Base-by-base conservation (phyloP, 2,888 invertebrate genomes). In the Pseudococcus viburni region DNA sequence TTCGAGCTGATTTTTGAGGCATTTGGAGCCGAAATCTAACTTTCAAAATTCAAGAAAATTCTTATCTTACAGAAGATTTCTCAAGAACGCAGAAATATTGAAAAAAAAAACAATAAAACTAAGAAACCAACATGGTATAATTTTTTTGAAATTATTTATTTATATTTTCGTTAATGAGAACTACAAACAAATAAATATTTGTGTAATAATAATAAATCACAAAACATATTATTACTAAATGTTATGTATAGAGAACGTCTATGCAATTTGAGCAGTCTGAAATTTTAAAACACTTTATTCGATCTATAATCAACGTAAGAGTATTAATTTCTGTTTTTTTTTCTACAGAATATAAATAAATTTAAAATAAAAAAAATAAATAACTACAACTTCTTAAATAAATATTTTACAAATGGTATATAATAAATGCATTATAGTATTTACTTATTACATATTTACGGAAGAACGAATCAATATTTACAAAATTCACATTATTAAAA, bases 121-220 rank as follows among this genome's bases (percentile, higher is more conserved):
- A 33, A 33, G 26, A 33, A 33, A 33, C 26, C 26, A 33, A 33
- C 26, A 33, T 33, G 3, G 26, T 33, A 33, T 33, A 51, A 51
- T 15, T 51, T 51, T 51, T 51, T 51, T 51, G 51, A 51, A 51
- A 51, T 26, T 73, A 73, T 26, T 86, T 68, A 86, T 86, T 86
- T 46, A 86, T 86, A 86, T 86, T 86, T 86, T 39, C 68, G 46
- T 86, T 86, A 86, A 86, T 86, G 26, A 86, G 59, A 64, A 86
- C 86, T 86, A 86, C 86, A 73, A 86, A 86, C 86, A 86, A 86
- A 73, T 73, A 86, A 86, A 73, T 73, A 73, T 86, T 68, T 86
- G 73, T 80, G 46, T 86, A 86, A 86, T 86, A 59, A 86, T 86
- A 86, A 86, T 86, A 86, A 86, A 86, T 86, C 86, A 86, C 86